Evolutionary conservation across 2,888 invertebrate genomes (phyloP), one percentile per base, ranked within the genome.

Genomic region (Campopleginae sp.): DNA sequence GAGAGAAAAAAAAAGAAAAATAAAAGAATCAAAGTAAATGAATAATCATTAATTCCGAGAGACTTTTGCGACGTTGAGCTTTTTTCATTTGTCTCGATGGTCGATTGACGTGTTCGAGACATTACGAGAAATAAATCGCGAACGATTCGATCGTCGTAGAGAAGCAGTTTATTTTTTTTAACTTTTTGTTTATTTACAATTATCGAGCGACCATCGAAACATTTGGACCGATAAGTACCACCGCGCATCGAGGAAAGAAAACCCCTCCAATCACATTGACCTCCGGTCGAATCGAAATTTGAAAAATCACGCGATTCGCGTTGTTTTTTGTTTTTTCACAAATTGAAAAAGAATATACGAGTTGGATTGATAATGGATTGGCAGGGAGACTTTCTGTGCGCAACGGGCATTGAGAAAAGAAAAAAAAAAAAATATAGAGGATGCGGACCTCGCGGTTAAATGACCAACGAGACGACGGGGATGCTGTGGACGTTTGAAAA

Each of bases 391-490:
- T 85, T 80, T 82, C 85, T 70, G 78, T 84, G 84, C 85, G 82
- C 81, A 48, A 80, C 81, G 86, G 78, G 75, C 51, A 61, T 75
- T 19, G 79, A 80, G 75, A 85, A 33, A 54, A 83, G 71, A 33
- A 58, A 66, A 54, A 66, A 81, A 68, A 65, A 85, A 38, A 38
- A 38, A 38, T 72, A 80, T 75, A 74, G 70, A 70, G 84, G 82
- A 82, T 82, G 78, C 38, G 38, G 38, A 38, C 80, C 83, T 77
- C 80, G 63, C 77, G 65, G 71, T 84, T 82, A 68, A 79, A 86
- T 71, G 77, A 72, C 79, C 85, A 71, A 84, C 76, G 82, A 76
- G 82, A 74, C 82, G 79, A 86, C 86, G 84, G 83, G 84, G 77
- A 84, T 54, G 84, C 42, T 82, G 80, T 71, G 85, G 82, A 80